phyloP scores from a whole-genome alignment of 1,140 invertebrate species.

The Whitmania pigra region DNA sequence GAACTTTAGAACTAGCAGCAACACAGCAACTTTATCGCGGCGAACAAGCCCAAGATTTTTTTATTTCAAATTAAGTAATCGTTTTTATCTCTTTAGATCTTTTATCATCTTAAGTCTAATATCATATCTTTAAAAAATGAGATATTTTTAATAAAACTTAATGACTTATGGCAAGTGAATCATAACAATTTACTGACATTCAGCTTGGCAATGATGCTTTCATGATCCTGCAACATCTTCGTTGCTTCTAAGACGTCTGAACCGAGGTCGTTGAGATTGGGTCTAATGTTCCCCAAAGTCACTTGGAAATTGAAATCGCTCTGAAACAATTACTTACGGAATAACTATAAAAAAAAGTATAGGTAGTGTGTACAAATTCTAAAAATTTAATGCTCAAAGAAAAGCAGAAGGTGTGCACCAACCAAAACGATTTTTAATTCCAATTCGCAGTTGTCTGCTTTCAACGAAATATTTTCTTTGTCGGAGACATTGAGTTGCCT shows the following conservation, averaged over 20 bases:
- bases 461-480: slow-evolving; percentile 8
- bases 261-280: background rate
- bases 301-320: background rate
- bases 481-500: slow-evolving; percentile 5
- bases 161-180: no score
- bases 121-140: no score
- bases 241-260: background rate
- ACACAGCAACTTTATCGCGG: no score
- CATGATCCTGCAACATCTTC: slow-evolving; percentile 2
- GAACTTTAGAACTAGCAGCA: no score
- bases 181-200: slow-evolving; percentile 10
- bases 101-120: no score
- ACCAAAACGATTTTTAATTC: background rate
- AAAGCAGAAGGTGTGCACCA: no score
- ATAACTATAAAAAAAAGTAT: background rate
- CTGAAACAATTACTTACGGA: background rate
- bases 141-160: no score
- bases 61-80: no score
- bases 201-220: background rate
- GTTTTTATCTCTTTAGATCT: no score
- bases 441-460: slow-evolving; percentile 8
- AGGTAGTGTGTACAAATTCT: background rate
- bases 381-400: slow-evolving; percentile 8
- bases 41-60: no score
- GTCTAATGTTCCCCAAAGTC: background rate